Percentiles rank a stretch among this genome's conserved stretches.
Evolutionary conservation across 2,888 invertebrate genomes (phyloP).

Genomic region (Lucinisca nassula): DNA sequence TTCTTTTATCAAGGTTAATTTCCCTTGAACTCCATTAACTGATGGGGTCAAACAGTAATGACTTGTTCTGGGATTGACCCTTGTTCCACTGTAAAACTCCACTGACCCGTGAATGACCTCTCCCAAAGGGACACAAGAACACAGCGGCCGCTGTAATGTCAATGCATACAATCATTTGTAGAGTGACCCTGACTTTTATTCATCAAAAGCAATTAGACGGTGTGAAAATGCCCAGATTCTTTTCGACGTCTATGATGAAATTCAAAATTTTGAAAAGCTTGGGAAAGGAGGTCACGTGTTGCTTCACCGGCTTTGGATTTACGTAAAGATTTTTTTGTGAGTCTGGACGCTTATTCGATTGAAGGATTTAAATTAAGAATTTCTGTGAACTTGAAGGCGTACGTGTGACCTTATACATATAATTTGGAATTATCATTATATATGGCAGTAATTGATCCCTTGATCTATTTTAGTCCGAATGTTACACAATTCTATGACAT

Average conservation of each 20-base stretch:
- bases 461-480: background rate
- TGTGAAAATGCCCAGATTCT: background rate
- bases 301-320: no score
- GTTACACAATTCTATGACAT: constrained; percentile 1
- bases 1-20: background rate
- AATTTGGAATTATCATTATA: no score
- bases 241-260: background rate
- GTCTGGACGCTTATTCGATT: no score
- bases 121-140: background rate
- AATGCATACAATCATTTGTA: background rate
- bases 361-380: no score
- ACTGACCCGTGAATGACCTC: constrained; percentile 8
- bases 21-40: background rate
- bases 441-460: background rate
- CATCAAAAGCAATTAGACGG: background rate
- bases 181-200: constrained; percentile 5
- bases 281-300: background rate
- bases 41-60: background rate
- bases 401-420: no score
- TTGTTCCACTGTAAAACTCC: background rate
- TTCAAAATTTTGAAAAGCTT: background rate
- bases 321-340: no score
- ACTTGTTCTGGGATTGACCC: background rate
- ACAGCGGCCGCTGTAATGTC: background rate
- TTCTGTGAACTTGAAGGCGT: no score